These are phyloP conservation scores for Epistrophe grossulariae DNA, from an alignment of 2,888 invertebrate genomes.

Conservation along the genomic window DNA sequence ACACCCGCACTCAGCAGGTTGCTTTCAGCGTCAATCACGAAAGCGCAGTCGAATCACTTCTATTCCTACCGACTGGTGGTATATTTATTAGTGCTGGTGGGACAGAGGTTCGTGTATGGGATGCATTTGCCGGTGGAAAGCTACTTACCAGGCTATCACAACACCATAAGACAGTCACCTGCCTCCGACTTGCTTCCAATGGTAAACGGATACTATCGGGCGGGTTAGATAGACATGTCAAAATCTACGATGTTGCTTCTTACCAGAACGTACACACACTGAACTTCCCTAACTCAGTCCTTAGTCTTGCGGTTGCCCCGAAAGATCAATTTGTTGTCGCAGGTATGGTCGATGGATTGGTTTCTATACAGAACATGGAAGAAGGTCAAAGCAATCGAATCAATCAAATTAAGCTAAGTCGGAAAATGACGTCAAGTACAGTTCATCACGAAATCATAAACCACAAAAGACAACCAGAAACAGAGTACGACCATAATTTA, in stretches of 20 bases:
- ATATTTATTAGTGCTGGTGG: constrained; percentile 96
- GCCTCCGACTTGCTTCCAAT: constrained; percentile 91
- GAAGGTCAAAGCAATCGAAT: constrained; percentile 84
- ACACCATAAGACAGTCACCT: constrained; percentile 98
- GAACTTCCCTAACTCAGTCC: constrained; percentile 94
- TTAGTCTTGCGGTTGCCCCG: constrained; percentile 91
- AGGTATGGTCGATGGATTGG: constrained; percentile 96
- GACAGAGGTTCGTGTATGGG: constrained; percentile 96
- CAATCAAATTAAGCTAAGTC: neutral
- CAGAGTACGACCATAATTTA: constrained; percentile 88
- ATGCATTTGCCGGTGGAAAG: constrained; percentile 94
- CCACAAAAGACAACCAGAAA: constrained; percentile 77
- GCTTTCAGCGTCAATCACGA: constrained; percentile 93
- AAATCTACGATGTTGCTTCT: constrained; percentile 94
- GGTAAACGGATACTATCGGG: constrained; percentile 94
- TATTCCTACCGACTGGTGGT: constrained; percentile 95
- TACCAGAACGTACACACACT: constrained; percentile 95
- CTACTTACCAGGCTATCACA: constrained; percentile 93
- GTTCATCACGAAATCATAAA: constrained; percentile 86
- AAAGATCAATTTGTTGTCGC: constrained; percentile 93
- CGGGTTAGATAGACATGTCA: constrained; percentile 96
- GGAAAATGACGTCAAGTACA: constrained; percentile 75
- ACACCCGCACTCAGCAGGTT: constrained; percentile 89
- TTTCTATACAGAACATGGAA: constrained; percentile 93
- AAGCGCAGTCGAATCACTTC: constrained; percentile 93